Percentiles rank a stretch among this genome's conserved stretches.
phyloP scores from a whole-genome alignment of 2,888 invertebrate species.

The Aspidapion aeneum region DNA sequence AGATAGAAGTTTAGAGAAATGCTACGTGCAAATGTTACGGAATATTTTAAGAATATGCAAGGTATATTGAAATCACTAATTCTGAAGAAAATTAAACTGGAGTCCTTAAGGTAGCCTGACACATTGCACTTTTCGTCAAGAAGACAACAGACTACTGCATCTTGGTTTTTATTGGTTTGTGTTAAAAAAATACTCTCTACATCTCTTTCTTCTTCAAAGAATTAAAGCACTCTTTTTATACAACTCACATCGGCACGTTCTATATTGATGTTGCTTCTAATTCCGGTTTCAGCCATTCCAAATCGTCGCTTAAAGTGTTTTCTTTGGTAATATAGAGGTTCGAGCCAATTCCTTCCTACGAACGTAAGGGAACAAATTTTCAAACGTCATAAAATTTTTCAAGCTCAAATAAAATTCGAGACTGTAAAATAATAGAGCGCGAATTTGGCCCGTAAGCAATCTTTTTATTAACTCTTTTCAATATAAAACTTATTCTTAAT shows the following conservation, averaged over 20 bases:
- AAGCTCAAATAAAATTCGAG: not conserved
- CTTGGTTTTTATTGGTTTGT: too few species aligned
- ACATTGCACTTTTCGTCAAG: too few species aligned
- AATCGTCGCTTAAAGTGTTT: conserved; percentile 9
- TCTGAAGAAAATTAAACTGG: too few species aligned
- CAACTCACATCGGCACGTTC: conserved; percentile 36
- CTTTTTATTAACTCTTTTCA: too few species aligned
- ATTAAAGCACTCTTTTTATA: conserved; percentile 19
- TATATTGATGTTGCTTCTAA: conserved; percentile 33
- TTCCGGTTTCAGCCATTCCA: conserved; percentile 19
- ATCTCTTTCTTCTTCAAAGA: not conserved
- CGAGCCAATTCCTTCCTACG: not conserved
- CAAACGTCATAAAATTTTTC: not conserved
- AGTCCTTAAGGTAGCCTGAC: too few species aligned
- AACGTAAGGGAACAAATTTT: not conserved
- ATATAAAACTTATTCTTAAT: too few species aligned
- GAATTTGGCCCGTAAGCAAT: too few species aligned
- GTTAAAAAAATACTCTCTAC: not conserved
- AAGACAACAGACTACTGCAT: too few species aligned
- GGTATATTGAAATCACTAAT: too few species aligned
- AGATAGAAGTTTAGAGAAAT: too few species aligned
- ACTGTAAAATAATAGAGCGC: not conserved
- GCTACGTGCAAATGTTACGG: too few species aligned
- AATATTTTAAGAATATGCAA: too few species aligned
- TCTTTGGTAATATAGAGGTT: not conserved